Evolutionary conservation across 2,797 vertebrate genomes (phyloP).

Genomic region (Pseudomugil tenellus): DNA sequence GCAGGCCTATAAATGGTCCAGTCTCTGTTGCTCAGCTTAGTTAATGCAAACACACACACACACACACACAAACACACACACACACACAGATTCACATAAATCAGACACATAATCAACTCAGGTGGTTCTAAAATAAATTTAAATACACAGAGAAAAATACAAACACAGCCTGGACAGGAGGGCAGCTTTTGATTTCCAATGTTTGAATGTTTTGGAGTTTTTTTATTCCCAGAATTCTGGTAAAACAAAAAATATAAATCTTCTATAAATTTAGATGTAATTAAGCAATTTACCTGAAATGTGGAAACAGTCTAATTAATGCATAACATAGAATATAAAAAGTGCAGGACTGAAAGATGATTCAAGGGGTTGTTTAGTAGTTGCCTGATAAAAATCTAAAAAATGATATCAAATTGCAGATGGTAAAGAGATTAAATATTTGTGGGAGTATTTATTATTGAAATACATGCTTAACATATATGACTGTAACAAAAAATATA

Average conservation of each 20-base stretch:
- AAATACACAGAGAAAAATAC: background rate
- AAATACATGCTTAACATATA: too few relatives aligned
- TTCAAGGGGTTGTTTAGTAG: too few relatives aligned
- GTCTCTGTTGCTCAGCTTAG: constrained; percentile 25
- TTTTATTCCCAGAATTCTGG: background rate
- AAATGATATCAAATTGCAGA: too few relatives aligned
- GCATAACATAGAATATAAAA: background rate
- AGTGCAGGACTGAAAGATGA: too few relatives aligned
- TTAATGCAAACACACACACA: constrained; percentile 28
- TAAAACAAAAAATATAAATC: background rate
- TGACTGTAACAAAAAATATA: too few relatives aligned
- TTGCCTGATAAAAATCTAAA: too few relatives aligned
- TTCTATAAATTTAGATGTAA: background rate
- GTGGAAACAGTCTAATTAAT: background rate
- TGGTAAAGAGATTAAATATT: too few relatives aligned
- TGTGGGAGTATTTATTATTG: too few relatives aligned
- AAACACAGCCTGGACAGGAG: background rate
- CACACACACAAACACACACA: constrained; percentile 10
- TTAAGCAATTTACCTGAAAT: background rate
- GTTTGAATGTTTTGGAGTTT: too few relatives aligned
- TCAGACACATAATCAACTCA: constrained; percentile 18
- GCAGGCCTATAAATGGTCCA: constrained; percentile 58
- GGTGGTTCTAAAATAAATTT: background rate
- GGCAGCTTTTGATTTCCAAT: background rate
- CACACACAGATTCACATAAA: constrained; percentile 12